Conservation (phyloP, 2,113 vertebrate genomes). For the Nesoenas mayeri region DNA sequence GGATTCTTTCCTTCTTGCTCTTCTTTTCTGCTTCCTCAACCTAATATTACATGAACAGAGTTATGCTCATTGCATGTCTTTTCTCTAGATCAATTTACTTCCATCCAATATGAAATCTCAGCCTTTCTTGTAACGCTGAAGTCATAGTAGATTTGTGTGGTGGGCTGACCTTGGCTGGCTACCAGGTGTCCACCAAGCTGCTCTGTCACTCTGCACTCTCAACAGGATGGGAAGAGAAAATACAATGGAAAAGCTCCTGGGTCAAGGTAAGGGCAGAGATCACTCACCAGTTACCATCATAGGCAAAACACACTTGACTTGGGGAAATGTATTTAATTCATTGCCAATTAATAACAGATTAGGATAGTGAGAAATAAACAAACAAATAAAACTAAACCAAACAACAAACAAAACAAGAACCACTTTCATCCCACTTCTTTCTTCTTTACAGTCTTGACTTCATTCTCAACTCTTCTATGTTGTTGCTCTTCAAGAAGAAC, state of each 20-base stretch:
- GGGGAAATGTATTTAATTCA: background rate
- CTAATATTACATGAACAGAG: background rate
- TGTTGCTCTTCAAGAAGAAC: accelerated
- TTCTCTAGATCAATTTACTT: background rate
- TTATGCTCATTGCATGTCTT: accelerated
- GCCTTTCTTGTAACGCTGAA: background rate
- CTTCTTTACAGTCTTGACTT: background rate
- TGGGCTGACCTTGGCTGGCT: background rate
- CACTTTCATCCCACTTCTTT: background rate
- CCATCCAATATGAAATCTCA: background rate
- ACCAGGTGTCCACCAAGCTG: background rate
- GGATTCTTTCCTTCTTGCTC: background rate
- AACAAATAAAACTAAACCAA: background rate
- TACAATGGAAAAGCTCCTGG: background rate
- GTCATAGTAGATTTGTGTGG: background rate
- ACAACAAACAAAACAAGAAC: accelerated
- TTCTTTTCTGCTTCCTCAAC: background rate
- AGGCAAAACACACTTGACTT: background rate
- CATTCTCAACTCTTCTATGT: background rate
- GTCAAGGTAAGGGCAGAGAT: accelerated
- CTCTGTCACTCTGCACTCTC: background rate
- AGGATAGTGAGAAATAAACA: background rate
- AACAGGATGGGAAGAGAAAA: background rate
- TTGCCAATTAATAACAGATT: background rate
- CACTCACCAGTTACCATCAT: background rate